Evolutionary conservation across 2,797 vertebrate genomes (phyloP).

Genomic region (Rhinoraja longicauda): DNA sequence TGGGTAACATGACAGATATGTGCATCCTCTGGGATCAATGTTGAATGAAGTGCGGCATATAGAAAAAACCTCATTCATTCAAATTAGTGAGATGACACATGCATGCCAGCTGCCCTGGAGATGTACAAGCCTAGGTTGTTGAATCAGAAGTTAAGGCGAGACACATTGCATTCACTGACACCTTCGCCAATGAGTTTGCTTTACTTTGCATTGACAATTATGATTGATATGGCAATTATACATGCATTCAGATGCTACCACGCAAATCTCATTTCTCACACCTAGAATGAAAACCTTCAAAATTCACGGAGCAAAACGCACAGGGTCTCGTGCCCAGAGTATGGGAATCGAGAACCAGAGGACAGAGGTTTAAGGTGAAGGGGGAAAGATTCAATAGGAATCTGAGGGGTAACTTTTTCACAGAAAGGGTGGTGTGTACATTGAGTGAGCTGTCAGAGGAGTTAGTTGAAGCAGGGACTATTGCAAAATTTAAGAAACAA

Average conservation of each 20-base stretch:
- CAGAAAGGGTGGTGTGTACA: too few species aligned
- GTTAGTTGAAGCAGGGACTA: too few species aligned
- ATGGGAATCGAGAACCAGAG: too few species aligned
- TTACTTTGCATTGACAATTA: not conserved
- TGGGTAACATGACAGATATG: too few species aligned
- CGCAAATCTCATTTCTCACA: not conserved
- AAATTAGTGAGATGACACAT: conserved; percentile 8
- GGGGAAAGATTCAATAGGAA: too few species aligned
- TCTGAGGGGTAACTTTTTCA: too few species aligned
- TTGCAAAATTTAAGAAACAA: too few species aligned
- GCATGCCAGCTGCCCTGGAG: not conserved
- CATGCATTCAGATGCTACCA: not conserved
- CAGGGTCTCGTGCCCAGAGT: too few species aligned
- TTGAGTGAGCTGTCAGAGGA: too few species aligned
- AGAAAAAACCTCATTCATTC: conserved; percentile 6
- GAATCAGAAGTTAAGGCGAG: not conserved
- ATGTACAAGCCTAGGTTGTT: not conserved
- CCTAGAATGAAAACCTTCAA: not conserved
- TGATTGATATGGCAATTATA: not conserved
- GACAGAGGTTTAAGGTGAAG: too few species aligned
- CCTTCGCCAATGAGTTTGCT: not conserved
- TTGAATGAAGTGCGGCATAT: not conserved
- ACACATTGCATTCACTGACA: not conserved
- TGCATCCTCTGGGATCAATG: not conserved
- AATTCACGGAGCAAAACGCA: not conserved